Base-by-base conservation (phyloP, 2,888 invertebrate species). In the Psococerastis gibbosa region DNA sequence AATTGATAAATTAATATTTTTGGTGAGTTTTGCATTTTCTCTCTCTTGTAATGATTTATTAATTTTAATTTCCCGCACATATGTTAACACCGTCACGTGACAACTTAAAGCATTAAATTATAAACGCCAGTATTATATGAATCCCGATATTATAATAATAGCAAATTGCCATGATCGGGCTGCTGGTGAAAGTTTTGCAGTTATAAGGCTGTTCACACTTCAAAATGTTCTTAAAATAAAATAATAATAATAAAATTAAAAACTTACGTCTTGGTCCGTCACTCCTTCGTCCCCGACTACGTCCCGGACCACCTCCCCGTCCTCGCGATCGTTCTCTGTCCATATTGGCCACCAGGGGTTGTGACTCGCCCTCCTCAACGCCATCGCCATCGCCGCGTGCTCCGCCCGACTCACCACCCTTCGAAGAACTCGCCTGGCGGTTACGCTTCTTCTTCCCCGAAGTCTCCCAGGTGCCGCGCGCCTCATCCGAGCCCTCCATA, bases 391-490 rank as follows among this genome's bases (percentile, higher is more conserved):
- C 47, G n/a, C 49, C 46, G 17, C 46, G 44, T 42, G 63, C 63
- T 50, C 60, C 56, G 43, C 61, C 63, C 53, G 67, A 69, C 48
- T 63, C 64, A 49, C 67, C 65, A 49, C 69, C 62, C 52, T 64
- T 65, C 22, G 61, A 56, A 20, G 63, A 59, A 51, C 69, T 69
- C 23, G 74, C 69, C 46, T 78, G 75, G 55, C 75, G 70, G 58
- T 77, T 79, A 65, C 83, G 87, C 69, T 84, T 85, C 69, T 87
- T 88, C 66, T 85, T 85, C 50, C 83, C 80, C 45, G 70, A 73
- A 47, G 78, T 81, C 57, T 82, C 84, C 85, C 88, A 88, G 58
- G 84, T 82, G 55, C 79, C 76, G 76, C 81, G 61, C 1, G 73
- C 70, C 55, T 67, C 68, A n/a, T n/a, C n/a, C 38, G 66, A 71